Base-by-base conservation (phyloP, 2,113 vertebrate genomes). In the Daphoenositta chrysoptera region DNA sequence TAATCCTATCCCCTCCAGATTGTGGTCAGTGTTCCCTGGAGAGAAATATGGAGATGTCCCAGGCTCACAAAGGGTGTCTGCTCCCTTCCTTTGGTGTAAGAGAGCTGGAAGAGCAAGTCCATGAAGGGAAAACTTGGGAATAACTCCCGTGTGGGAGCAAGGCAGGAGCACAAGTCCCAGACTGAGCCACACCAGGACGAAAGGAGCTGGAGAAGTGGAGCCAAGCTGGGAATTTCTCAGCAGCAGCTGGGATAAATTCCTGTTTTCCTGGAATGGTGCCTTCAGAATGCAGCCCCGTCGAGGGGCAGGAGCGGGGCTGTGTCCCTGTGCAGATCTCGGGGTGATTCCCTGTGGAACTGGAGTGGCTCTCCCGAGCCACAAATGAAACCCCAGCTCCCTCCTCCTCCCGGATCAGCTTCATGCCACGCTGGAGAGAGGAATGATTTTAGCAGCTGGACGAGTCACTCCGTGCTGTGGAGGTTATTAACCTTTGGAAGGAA, bases 261-360 rank as follows among this genome's bases (percentile, higher is more conserved):
- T 5, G 4, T 30, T 75, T 58, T 53, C 45, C 58, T 37, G 9
- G 14, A 31, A 20, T 5, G 21, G 63, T 13, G 22, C 39, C 7
- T 37, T 54, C 44, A 26, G 44, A 44, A 35, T 5, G 21, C 9
- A 7, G 8, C 54, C 85, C 50, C 1, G 0, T 3, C 15, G 64
- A 75, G 73, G 69, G 56, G 21, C 9, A 24, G 48, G 54, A 53
- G 19, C 0, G 6, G 64, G 63, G 51, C 37, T 12, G 4, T 22
- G 37, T 2, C 45, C 9, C 17, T 0, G 8, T 2, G 11, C 5
- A 8, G 44, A 64, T 17, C 47, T 42, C 72, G 56, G 8, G 2
- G 0, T 2, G 42, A 15, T 3, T 10, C 23, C 15, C 47, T 4
- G 44, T 1, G n/a, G n/a, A n/a, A n/a, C n/a, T n/a, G n/a, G n/a